phyloP scores from a whole-genome alignment of 2,113 vertebrate genomes.

The Zootoca vivipara region DNA sequence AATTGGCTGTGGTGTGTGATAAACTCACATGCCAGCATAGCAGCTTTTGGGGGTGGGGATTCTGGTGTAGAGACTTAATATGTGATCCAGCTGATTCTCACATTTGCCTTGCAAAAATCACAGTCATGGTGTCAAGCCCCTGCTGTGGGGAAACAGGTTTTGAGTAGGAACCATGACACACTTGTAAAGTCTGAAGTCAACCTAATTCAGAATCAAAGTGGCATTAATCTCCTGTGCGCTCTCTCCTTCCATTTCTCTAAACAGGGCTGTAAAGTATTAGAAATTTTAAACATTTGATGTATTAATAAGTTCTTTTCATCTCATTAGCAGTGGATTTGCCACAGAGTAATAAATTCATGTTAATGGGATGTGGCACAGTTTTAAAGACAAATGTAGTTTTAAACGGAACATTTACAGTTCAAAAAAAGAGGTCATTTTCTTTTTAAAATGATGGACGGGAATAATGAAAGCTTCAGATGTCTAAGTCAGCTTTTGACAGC shows the following conservation, averaged over 20 bases:
- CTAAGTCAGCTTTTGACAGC: neutral
- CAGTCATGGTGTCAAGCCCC: neutral
- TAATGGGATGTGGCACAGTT: conserved; percentile 5
- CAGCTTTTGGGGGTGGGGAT: neutral
- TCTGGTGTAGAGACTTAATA: neutral
- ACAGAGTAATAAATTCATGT: conserved; percentile 27
- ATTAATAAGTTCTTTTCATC: conserved; percentile 37
- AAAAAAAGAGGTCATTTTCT: conserved; percentile 8
- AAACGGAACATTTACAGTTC: conserved; percentile 10
- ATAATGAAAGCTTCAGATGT: conserved; percentile 11
- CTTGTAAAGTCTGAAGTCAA: neutral
- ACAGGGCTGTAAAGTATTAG: neutral
- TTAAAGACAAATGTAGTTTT: conserved; percentile 32
- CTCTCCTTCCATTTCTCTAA: conserved; percentile 11
- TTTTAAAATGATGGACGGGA: conserved; percentile 13
- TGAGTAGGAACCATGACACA: neutral
- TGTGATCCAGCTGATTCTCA: neutral
- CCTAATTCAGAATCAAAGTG: neutral
- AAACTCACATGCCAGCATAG: neutral
- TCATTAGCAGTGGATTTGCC: conserved; percentile 36
- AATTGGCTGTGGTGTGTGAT: no score
- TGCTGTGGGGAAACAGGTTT: neutral
- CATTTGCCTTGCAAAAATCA: neutral
- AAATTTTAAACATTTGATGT: conserved; percentile 23
- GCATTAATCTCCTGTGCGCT: neutral